phyloP scores from a whole-genome alignment of 92 coral and sea anemone species.

The Pocillopora meandrina region DNA sequence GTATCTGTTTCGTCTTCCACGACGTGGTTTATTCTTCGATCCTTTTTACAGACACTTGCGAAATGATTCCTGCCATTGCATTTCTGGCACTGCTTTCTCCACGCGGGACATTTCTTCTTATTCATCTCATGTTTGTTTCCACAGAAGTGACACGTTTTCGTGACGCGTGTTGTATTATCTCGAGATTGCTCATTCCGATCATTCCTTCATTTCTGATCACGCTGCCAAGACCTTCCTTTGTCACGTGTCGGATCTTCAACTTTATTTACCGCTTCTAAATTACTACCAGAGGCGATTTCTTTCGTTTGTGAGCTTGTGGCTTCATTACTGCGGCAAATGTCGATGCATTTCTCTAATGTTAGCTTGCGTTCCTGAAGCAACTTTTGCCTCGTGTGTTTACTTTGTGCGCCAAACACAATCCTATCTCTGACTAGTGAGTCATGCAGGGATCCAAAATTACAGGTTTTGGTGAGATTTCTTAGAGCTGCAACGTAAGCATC shows the following conservation, averaged over 20 bases:
- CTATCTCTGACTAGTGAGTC: constrained; percentile 40
- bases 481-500: constrained; percentile 27
- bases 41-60: not conserved
- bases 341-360: constrained; percentile 24
- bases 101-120: not conserved
- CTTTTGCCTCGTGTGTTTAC: constrained; percentile 1
- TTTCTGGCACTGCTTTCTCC: not conserved
- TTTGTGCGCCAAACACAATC: constrained; percentile 26
- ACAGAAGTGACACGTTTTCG: not conserved
- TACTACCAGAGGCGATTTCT: not conserved
- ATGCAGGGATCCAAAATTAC: constrained; percentile 42
- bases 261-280: not conserved
- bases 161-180: not conserved
- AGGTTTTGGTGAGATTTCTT: constrained; percentile 36
- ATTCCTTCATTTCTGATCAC: not conserved
- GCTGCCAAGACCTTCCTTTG: not conserved
- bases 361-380: constrained; percentile 32
- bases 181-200: not conserved
- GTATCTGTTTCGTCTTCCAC: not conserved
- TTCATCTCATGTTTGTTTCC: not conserved
- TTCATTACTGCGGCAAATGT: constrained; percentile 30
- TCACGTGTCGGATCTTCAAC: not conserved
- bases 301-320: not conserved
- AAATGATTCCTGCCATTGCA: not conserved
- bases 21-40: not conserved